Base-by-base conservation (phyloP, 2,797 vertebrate genomes). In the Hypotaenidia okinawae region DNA sequence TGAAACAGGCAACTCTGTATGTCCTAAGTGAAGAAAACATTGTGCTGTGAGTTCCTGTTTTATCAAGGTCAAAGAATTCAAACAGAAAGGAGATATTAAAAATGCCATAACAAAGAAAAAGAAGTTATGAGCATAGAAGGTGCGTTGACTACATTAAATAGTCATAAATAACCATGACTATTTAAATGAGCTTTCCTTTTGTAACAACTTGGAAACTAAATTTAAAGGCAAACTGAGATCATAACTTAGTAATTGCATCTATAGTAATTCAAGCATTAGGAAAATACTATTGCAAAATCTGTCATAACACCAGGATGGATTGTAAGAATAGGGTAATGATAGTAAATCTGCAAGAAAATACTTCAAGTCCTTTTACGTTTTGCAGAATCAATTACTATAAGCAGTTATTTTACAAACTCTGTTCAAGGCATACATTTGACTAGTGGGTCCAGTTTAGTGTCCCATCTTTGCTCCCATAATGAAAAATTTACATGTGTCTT, bases 151-250 rank as follows among this genome's bases (percentile, higher is more conserved):
- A 52, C 15, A 52, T 52, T 52, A 52, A 51, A 51, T 52, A 52
- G 51, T 52, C 25, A 52, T 28, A 52, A 25, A 16, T 52, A 5
- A 32, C n/a, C 49, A 24, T 24, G 39, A 57, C 37, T 63, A 16
- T 64, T 94, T 77, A 52, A 88, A 58, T 51, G 16, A 84, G n/a
- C 4, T 85, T 77, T 67, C n/a, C 35, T 91, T 80, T 67, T 49
- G 7, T 61, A 43, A 30, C 6, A 51, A 41, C 30, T 23, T 81
- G 54, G 54, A 81, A 94, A 77, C 35, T 37, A 37, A 37, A 19
- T 80, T 74, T 61, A 66, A 68, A 81, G 45, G 47, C 57, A 93
- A 84, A 49, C 55, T 61, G 49, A 87, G 63, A 59, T 81, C 15
- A 6, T 49, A 59, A 54, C 13, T 73, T 52, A 74, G 49, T 59